Evolutionary conservation across 1,140 invertebrate species (phyloP).

Genomic region (Nylanderia fulva): DNA sequence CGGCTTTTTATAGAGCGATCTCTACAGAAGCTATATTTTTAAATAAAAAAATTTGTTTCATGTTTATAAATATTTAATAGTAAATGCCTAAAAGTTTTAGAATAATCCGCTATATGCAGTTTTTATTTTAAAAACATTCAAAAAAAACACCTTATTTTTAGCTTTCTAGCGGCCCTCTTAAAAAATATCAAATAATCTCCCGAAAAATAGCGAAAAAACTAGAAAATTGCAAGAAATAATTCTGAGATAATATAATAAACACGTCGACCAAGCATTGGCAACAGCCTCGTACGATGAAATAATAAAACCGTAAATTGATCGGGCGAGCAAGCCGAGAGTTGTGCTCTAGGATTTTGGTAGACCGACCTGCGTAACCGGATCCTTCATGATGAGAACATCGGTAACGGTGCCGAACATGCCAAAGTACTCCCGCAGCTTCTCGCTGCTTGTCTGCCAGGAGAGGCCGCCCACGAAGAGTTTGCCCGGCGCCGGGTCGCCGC

Average conservation of each 20-base stretch:
- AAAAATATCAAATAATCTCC: neutral
- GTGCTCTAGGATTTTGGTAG: constrained; percentile 58
- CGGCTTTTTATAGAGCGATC: too few species aligned
- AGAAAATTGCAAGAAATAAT: neutral
- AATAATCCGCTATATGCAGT: too few species aligned
- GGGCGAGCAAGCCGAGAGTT: constrained; percentile 54
- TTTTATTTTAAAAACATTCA: too few species aligned
- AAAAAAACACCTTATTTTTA: too few species aligned
- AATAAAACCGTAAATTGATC: constrained; percentile 38
- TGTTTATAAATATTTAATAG: too few species aligned
- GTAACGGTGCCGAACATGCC: constrained; percentile 96
- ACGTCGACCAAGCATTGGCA: constrained; percentile 35
- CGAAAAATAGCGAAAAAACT: neutral
- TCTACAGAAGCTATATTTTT: too few species aligned
- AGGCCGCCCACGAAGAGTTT: constrained; percentile 96
- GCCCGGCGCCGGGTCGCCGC: constrained; percentile 92
- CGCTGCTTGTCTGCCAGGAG: constrained; percentile 96
- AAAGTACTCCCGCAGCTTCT: constrained; percentile 96
- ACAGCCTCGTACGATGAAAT: constrained; percentile 40
- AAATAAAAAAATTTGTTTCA: too few species aligned
- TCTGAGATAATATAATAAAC: neutral
- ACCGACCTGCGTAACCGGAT: constrained; percentile 95
- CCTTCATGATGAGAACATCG: constrained; percentile 97
- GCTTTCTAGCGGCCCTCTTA: too few species aligned
- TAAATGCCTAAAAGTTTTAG: too few species aligned